Evolutionary conservation across 2,113 vertebrate genomes (phyloP).

Genomic region (Dolichallabes microphthalmus): DNA sequence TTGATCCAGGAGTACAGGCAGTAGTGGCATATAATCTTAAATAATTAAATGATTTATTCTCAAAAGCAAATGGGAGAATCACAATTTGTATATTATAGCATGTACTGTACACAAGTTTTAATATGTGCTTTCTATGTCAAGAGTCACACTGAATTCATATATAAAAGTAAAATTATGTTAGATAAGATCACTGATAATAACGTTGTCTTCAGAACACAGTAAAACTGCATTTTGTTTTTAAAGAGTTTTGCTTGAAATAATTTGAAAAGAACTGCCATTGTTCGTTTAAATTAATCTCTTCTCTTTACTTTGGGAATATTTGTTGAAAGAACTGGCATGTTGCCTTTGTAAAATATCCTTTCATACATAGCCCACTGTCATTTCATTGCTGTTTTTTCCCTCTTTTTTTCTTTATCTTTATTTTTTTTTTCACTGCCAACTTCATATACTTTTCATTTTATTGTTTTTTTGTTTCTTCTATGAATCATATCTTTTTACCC

Average conservation of each 20-base stretch:
- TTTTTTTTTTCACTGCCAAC: slow-evolving; percentile 37
- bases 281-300: slow-evolving; percentile 32
- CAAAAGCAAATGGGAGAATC: not conserved
- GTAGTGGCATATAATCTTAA: not conserved
- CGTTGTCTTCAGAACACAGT: not conserved
- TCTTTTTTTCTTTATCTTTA: no score
- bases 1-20: not conserved
- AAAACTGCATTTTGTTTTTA: not conserved
- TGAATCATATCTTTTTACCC: slow-evolving; percentile 43
- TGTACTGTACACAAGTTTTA: not conserved
- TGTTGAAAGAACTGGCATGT: slow-evolving; percentile 32
- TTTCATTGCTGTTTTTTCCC: no score
- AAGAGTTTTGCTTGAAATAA: slow-evolving; percentile 1
- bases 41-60: not conserved
- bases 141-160: not conserved
- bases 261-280: slow-evolving; percentile 34
- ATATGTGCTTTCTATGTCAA: not conserved
- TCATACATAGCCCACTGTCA: slow-evolving; percentile 30
- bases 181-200: not conserved
- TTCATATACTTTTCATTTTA: slow-evolving; percentile 43
- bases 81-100: not conserved
- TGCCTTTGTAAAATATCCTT: slow-evolving; percentile 43
- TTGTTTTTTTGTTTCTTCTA: slow-evolving; percentile 25
- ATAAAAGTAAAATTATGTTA: not conserved
- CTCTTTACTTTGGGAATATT: slow-evolving; percentile 18